phyloP scores from a whole-genome alignment of 2,113 vertebrate species.

The Pituophis catenifer region DNA sequence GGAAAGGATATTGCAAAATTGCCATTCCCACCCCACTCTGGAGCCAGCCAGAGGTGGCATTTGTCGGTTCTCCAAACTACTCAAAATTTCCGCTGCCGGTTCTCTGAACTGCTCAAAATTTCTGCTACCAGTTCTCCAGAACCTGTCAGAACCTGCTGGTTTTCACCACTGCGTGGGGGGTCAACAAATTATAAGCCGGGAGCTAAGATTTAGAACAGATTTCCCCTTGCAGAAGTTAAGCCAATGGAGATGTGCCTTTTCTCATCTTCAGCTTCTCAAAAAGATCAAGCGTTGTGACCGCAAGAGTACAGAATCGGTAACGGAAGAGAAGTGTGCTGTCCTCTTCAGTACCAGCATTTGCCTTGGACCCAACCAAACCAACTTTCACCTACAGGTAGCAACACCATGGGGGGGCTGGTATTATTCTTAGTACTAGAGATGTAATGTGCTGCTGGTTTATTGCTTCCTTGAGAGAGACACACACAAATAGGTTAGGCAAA shows the following conservation, averaged over 20 bases:
- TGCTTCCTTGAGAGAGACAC: not conserved
- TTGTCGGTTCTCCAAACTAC: too few relatives aligned
- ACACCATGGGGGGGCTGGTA: not conserved
- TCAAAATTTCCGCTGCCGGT: too few relatives aligned
- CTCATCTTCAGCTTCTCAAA: conserved; percentile 82
- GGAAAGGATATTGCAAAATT: too few relatives aligned
- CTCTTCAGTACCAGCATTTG: conserved; percentile 83
- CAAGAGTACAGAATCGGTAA: conserved; percentile 94
- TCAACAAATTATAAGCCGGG: not conserved
- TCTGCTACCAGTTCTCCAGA: too few relatives aligned
- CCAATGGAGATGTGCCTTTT: not conserved
- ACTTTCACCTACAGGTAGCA: conserved; percentile 82
- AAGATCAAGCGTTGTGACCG: conserved; percentile 95
- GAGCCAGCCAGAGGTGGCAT: too few relatives aligned
- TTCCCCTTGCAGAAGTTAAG: not conserved
- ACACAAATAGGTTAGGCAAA: not conserved
- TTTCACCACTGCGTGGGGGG: too few relatives aligned
- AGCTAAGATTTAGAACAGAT: not conserved
- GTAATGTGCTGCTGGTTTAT: not conserved
- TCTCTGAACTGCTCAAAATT: too few relatives aligned
- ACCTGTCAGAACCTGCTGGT: too few relatives aligned
- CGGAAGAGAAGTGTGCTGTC: conserved; percentile 94
- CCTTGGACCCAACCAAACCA: conserved; percentile 75
- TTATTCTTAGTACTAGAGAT: not conserved
- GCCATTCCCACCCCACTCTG: too few relatives aligned